Evolutionary conservation across 2,113 vertebrate genomes (phyloP).

Genomic region (Neotoma lepida): DNA sequence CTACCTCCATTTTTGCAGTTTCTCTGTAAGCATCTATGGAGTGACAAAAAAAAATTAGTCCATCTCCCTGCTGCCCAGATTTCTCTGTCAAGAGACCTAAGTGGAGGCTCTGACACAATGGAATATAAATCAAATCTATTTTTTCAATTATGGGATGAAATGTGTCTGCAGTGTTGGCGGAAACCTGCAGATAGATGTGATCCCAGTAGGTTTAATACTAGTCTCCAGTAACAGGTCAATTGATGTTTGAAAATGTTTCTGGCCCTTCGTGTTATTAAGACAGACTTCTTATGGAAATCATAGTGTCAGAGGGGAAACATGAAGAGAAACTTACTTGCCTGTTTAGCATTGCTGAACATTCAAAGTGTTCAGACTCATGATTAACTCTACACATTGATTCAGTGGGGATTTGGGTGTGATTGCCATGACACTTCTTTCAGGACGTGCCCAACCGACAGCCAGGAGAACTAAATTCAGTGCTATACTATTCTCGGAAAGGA

Average conservation of each 20-base stretch:
- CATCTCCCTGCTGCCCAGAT: conserved; percentile 57
- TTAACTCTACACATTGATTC: conserved; percentile 1
- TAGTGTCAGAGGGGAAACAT: not conserved
- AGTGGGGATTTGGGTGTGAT: not conserved
- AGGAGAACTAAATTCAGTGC: not conserved
- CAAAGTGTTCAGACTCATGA: conserved; percentile 25
- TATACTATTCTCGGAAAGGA: not conserved
- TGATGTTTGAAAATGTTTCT: conserved; percentile 52
- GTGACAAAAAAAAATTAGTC: conserved; percentile 40
- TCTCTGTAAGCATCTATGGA: conserved; percentile 11
- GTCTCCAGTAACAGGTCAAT: conserved; percentile 65
- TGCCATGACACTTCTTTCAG: not conserved
- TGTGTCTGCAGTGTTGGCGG: conserved; percentile 64
- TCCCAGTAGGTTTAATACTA: conserved; percentile 61
- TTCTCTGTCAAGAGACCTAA: conserved; percentile 45
- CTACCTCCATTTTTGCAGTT: not conserved
- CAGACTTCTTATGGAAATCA: conserved; percentile 1
- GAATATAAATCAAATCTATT: conserved; percentile 77
- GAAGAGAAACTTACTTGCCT: not conserved
- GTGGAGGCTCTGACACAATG: conserved; percentile 55
- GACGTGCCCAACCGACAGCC: not conserved
- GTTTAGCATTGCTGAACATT: not conserved
- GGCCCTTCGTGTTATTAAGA: conserved; percentile 62
- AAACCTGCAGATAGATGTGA: conserved; percentile 66
- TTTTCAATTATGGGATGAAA: conserved; percentile 74